Conservation (phyloP, 2,888 invertebrate genomes). For the Hermaeophaga mercurialis region DNA sequence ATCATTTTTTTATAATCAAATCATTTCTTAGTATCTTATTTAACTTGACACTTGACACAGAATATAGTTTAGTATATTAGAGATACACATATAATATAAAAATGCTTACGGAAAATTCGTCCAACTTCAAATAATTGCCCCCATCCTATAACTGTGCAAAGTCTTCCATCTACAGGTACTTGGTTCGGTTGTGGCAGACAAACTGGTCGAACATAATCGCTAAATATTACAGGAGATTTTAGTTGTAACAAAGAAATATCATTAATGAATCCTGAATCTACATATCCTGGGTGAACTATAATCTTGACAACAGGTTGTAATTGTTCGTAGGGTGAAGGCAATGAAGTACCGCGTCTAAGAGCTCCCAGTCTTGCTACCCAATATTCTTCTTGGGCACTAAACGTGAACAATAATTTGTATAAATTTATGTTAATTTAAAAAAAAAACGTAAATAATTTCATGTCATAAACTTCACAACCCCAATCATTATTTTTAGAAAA, state of each 20-base stretch:
- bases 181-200: slow-evolving; percentile 68
- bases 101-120: slow-evolving; percentile 75
- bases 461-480: too few species aligned
- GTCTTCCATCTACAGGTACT: slow-evolving; percentile 66
- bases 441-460: too few species aligned
- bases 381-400: slow-evolving; percentile 72
- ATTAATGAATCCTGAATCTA: slow-evolving; percentile 77
- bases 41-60: too few species aligned
- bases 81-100: too few species aligned
- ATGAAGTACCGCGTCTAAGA: slow-evolving; percentile 71
- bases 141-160: slow-evolving; percentile 82
- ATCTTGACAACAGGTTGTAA: slow-evolving; percentile 68
- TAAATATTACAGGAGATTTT: slow-evolving; percentile 64
- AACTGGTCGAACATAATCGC: slow-evolving; percentile 68
- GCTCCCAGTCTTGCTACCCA: slow-evolving; percentile 84
- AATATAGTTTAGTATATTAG: too few species aligned
- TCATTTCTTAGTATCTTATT: too few species aligned
- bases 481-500: too few species aligned
- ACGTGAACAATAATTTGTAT: background rate
- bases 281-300: slow-evolving; percentile 74
- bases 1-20: too few species aligned
- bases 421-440: too few species aligned
- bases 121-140: slow-evolving; percentile 81
- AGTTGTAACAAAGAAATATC: slow-evolving; percentile 74
- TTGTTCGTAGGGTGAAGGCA: slow-evolving; percentile 78